These are phyloP conservation scores for Petrocephalus sullivani DNA, from an alignment of 2,797 vertebrate genomes.

Conservation along the genomic window DNA sequence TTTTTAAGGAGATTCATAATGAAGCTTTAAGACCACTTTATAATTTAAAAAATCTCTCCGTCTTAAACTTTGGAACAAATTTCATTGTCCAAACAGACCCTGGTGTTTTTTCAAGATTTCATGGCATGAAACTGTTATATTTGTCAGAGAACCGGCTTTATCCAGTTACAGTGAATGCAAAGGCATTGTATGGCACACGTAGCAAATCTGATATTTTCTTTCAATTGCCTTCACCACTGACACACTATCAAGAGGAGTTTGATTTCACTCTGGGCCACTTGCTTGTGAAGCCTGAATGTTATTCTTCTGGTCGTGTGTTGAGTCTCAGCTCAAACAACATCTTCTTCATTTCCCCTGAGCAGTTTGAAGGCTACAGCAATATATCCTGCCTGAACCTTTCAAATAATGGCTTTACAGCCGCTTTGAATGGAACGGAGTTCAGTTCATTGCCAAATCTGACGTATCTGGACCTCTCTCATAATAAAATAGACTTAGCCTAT, in stretches of 20 bases:
- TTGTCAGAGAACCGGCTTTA: slow-evolving; percentile 74
- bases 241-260: slow-evolving; percentile 16
- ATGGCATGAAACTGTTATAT: slow-evolving; percentile 58
- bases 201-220: not conserved
- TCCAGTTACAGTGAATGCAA: slow-evolving; percentile 35
- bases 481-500: slow-evolving; percentile 70
- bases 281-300: slow-evolving; percentile 62
- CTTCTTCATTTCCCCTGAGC: slow-evolving; percentile 66
- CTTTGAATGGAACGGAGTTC: slow-evolving; percentile 68
- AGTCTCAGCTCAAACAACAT: slow-evolving; percentile 70
- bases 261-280: slow-evolving; percentile 34
- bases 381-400: slow-evolving; percentile 77
- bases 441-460: slow-evolving; percentile 54
- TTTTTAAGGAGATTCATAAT: slow-evolving; percentile 68
- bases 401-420: slow-evolving; percentile 64
- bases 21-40: slow-evolving; percentile 57
- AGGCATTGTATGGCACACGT: not conserved
- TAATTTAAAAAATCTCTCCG: slow-evolving; percentile 64
- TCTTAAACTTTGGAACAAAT: slow-evolving; percentile 79
- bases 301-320: slow-evolving; percentile 60
- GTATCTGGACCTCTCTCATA: slow-evolving; percentile 71
- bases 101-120: slow-evolving; percentile 55
- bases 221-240: slow-evolving; percentile 28
- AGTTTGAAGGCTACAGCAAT: slow-evolving; percentile 57
- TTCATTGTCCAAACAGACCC: slow-evolving; percentile 75